Evolutionary conservation across 2,797 vertebrate species (phyloP), one percentile per base, ranked within the genome.

Genomic region (Sebastes dallii): DNA sequence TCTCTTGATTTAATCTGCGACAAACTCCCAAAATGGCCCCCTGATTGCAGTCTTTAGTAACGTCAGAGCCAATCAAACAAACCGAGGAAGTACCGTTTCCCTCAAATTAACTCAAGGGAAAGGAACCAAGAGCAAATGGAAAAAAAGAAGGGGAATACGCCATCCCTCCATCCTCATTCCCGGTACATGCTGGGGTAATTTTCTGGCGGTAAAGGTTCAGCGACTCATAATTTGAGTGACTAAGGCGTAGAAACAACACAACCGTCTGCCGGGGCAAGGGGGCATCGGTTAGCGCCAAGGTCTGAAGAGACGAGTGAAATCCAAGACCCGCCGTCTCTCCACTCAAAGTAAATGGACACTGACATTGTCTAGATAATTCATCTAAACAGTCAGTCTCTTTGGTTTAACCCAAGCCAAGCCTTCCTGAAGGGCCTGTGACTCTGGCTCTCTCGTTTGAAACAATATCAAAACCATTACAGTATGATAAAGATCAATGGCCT

Each of bases 11-110:
- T 97, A 96, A 96, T 95, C 85, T 89, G 91, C 86, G 82, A 94
- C 95, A 94, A 94, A 89, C 90, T 95, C 95, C 90, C 85, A 95
- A 84, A 92, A 95, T 93, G 94, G 90, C 95, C 93, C 95, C 95
- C 91, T 96, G 93, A 95, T 96, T 96, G 91, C 89, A 90, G 92
- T 96, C 86, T 96, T 97, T 96, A 95, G 90, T 95, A 91, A 96
- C 88, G 92, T 95, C 94, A 95, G 94, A 91, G 89, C 90, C 92
- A 96, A 95, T 97, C 96, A 96, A 95, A 94, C 92, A 92, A 92
- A 93, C 87, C 85, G 80, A 90, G 83, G 92, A 95, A 95, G 88
- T 89, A 95, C 82, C 78, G 92, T 96, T 96, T 92, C 90, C 95
- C 87, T 95, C 93, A 95, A 96, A 95, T 96, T 95, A 95, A 84